Evolutionary conservation across 2,888 invertebrate genomes (phyloP).

Genomic region (Eupithecia pulchellata): DNA sequence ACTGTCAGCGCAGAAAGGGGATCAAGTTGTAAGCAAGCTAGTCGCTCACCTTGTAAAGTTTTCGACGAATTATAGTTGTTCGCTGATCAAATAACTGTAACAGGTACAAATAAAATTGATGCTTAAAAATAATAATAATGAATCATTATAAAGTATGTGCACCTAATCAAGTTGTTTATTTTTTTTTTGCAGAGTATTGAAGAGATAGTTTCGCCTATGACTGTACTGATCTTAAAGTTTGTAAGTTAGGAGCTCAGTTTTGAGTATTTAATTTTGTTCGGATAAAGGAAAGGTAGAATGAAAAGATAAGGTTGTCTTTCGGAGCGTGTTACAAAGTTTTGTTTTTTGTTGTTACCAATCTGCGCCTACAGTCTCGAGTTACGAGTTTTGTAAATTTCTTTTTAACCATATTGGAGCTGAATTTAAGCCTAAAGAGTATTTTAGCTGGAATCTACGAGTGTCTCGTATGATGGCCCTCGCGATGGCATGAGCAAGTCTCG

Average conservation of each 20-base stretch:
- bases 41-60: background rate
- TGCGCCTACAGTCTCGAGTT: background rate
- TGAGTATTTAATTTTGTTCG: slow-evolving; percentile 34
- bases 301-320: slow-evolving; percentile 21
- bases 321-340: slow-evolving; percentile 17
- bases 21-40: background rate
- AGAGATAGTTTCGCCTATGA: background rate
- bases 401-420: background rate
- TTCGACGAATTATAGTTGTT: background rate
- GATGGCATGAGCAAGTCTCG: background rate
- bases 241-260: slow-evolving; percentile 29
- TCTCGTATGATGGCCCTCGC: background rate
- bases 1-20: background rate
- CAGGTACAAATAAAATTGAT: too few species aligned
- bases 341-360: slow-evolving; percentile 2
- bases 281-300: slow-evolving; percentile 27
- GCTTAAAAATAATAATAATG: too few species aligned
- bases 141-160: too few species aligned
- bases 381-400: background rate
- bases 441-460: background rate
- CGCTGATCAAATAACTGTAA: background rate
- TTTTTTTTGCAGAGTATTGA: background rate
- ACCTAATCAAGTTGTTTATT: too few species aligned
- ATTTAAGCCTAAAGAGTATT: background rate
- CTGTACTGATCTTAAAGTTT: slow-evolving; percentile 30